Percentiles rank a stretch among this genome's conserved stretches.
phyloP scores from a whole-genome alignment of 2,797 vertebrate genomes.

The Oreochromis mossambicus region DNA sequence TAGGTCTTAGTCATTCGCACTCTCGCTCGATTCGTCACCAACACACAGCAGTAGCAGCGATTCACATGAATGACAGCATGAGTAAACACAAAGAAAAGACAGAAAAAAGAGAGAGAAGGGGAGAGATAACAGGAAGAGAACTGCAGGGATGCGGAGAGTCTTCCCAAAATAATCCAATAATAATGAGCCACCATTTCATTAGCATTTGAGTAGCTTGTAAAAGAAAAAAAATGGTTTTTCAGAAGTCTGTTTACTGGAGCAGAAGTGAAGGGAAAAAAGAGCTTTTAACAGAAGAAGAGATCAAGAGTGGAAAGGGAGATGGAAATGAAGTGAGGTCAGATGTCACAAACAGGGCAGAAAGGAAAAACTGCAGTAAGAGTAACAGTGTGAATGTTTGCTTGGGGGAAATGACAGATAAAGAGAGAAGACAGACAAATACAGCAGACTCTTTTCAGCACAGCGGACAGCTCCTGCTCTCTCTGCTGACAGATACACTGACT shows the following conservation, averaged over 20 bases:
- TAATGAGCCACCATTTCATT: slow-evolving; percentile 26
- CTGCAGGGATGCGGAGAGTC: background rate
- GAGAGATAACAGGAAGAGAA: background rate
- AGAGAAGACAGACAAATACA: slow-evolving; percentile 1
- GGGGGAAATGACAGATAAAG: slow-evolving; percentile 10
- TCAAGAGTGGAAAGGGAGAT: background rate
- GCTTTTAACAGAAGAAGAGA: slow-evolving; percentile 22
- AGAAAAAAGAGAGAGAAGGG: background rate
- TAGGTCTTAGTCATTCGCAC: slow-evolving; percentile 28
- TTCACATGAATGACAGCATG: slow-evolving; percentile 22
- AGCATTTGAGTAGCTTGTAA: slow-evolving; percentile 9
- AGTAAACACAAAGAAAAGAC: background rate
- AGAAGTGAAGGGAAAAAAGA: background rate
- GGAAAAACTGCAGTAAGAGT: background rate
- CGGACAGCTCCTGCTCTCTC: slow-evolving; percentile 48
- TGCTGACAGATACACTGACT: slow-evolving; percentile 25
- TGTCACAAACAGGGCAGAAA: background rate
- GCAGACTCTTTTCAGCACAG: slow-evolving; percentile 54
- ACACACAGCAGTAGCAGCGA: slow-evolving; percentile 4
- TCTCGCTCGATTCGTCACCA: background rate
- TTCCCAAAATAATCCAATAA: slow-evolving; percentile 32
- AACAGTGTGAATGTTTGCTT: slow-evolving; percentile 2
- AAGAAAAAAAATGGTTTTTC: background rate
- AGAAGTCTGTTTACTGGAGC: slow-evolving; percentile 19
- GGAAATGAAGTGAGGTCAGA: slow-evolving; percentile 10